Evolutionary conservation across 2,113 vertebrate species (phyloP).

Genomic region (Thymallus thymallus): DNA sequence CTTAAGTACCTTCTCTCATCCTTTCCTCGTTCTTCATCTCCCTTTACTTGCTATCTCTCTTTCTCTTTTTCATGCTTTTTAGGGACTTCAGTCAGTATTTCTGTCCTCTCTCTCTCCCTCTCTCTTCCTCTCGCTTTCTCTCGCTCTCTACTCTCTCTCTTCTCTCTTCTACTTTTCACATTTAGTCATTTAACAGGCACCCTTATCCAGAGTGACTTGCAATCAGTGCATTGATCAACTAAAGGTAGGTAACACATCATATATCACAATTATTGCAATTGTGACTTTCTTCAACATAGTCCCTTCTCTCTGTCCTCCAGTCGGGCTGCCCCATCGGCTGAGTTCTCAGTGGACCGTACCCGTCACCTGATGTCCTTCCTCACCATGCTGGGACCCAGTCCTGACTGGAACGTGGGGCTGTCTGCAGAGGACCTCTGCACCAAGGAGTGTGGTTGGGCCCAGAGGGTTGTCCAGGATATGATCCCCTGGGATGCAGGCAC

Average conservation of each 20-base stretch:
- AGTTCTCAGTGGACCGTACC: slow-evolving; percentile 80
- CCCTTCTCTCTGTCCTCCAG: slow-evolving; percentile 64
- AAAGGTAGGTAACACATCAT: too few relatives aligned
- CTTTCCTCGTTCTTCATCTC: neutral
- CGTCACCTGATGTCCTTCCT: slow-evolving; percentile 90
- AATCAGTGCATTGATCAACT: too few relatives aligned
- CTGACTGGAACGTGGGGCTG: slow-evolving; percentile 96
- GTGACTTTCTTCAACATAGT: too few relatives aligned
- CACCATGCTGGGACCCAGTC: slow-evolving; percentile 96
- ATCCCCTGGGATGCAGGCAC: slow-evolving; percentile 99
- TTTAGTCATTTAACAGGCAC: too few relatives aligned
- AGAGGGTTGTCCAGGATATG: slow-evolving; percentile 90
- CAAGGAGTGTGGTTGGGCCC: slow-evolving; percentile 89
- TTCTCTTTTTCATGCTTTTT: neutral
- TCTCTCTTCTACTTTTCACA: neutral
- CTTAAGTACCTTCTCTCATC: neutral
- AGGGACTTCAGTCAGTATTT: neutral
- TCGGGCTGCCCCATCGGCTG: slow-evolving; percentile 93
- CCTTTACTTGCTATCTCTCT: neutral
- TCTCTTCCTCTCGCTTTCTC: neutral
- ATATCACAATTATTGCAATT: too few relatives aligned
- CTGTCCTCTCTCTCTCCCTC: slow-evolving; percentile 10
- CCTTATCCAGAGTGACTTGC: too few relatives aligned
- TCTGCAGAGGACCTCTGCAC: slow-evolving; percentile 79
- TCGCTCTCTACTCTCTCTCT: neutral